Base-by-base conservation (phyloP, 2,797 vertebrate species). In the Spinus olivaceus region DNA sequence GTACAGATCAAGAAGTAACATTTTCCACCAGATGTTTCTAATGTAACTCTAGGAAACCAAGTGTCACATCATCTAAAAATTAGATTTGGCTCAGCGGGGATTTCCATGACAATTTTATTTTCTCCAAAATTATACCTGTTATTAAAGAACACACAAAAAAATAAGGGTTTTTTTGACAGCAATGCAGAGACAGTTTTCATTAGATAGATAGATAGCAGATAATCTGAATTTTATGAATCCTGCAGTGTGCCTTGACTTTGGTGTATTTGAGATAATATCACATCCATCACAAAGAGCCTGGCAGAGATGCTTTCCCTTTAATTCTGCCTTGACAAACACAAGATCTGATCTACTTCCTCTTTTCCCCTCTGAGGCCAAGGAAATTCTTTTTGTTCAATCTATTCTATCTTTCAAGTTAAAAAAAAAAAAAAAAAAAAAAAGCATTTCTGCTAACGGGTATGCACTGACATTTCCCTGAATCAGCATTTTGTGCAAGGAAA, bases 1-100 rank as follows among this genome's bases (percentile, higher is more conserved):
- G 50, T 35, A 42, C 27, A 42, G 47, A 70, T 88, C 63, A 85
- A 81, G 47, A 80, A 88, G 20, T 74, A 67, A 77, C 46, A 9
- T 94, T 91, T 93, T 95, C 61, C 67, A 18, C 32, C 64, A 89
- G 78, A 70, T 88, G 32, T 91, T 92, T 92, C 39, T 67, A 90
- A 74, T 76, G 82, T 47, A 94, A 37, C 23, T 87, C 42, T 33
- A 66, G 47, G 41, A 91, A 93, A 60, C 27, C n/a, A 77, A 91
- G 30, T 64, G 49, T 64, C n/a, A 46, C 64, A 73, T 86, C 33
- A 42, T 50, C 60, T 73, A 42, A 71, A 56, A 77, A 73, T 60
- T 39, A 86, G 53, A 77, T 90, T 85, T 94, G 67, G 4, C 67
- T 93, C 71, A 57, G 25, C 74, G 57, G 33, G 47, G 69, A 88